Evolutionary conservation across 2,797 vertebrate species (phyloP).

Genomic region (Oophaga sylvatica): DNA sequence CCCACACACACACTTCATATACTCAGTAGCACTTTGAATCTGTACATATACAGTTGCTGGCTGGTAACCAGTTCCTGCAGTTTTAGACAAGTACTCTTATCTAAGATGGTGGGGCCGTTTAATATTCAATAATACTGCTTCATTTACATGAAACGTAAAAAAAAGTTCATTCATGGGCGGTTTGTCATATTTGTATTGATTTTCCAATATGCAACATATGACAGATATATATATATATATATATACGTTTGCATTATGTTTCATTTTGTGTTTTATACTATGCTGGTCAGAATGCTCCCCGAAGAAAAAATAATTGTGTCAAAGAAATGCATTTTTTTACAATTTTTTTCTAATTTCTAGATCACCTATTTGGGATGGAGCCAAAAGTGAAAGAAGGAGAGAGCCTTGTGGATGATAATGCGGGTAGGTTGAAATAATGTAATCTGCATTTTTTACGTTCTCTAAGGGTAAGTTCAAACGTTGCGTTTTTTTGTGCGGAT

Average conservation of each 20-base stretch:
- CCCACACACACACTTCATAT: too few relatives aligned
- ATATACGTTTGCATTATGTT: not conserved
- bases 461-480: too few relatives aligned
- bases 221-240: not conserved
- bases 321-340: not conserved
- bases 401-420: conserved; percentile 79
- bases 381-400: conserved; percentile 78
- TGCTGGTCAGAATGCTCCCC: not conserved
- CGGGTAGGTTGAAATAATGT: conserved; percentile 75
- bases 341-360: conserved; percentile 64
- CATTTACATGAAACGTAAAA: too few relatives aligned
- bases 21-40: too few relatives aligned
- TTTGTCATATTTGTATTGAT: not conserved
- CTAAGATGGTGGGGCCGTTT: too few relatives aligned
- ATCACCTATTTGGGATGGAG: conserved; percentile 78
- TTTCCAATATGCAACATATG: not conserved
- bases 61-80: too few relatives aligned
- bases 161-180: too few relatives aligned
- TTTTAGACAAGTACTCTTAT: too few relatives aligned
- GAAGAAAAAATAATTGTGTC: not conserved
- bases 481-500: too few relatives aligned
- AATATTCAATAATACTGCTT: too few relatives aligned
- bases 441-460: not conserved
- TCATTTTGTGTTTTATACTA: not conserved
- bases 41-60: too few relatives aligned